Evolutionary conservation across 2,888 invertebrate species (phyloP), one percentile per base, ranked within the genome.

Genomic region (Eupithecia subfuscata): DNA sequence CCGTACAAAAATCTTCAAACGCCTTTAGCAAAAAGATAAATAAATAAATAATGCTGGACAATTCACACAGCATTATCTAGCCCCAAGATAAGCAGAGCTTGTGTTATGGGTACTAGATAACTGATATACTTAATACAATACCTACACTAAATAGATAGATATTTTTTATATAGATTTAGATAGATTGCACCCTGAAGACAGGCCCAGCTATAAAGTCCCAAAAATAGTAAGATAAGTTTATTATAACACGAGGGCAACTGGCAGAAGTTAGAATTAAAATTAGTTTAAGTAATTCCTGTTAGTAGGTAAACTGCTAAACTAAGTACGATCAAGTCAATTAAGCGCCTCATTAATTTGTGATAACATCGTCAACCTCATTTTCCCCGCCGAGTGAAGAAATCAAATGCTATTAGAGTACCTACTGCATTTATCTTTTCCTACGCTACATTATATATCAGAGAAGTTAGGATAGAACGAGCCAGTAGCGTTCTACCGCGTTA

Each of bases 291-390:
- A 56, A 56, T 22, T 22, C 52, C 52, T 56, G 52, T 56, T 22
- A 22, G 52, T 56, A 56, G 52, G 52, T 56, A 56, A 56, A 56
- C 22, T 56, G 9, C n/a, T n/a, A 22, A 56, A 56, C 52, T 70
- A 45, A 69, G 34, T 69, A 48, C 48, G 37, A 64, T 73, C 67
- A 70, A 72, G 72, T 72, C 9, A 75, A 75, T 75, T 72, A 75
- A 74, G 68, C 74, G 71, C 67, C 74, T 74, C 74, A 74, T 76
- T 76, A 78, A 79, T 76, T 79, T 22, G 76, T 72, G 74, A 78
- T 76, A 74, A 74, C 70, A 78, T 74, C 56, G 64, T 25, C 72
- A 78, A 76, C 78, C 76, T 76, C 76, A 74, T 79, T 73, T 70
- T 71, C 71, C 71, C 70, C 70, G 69, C 70, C 37, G 71, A 69